phyloP scores from a whole-genome alignment of 2,113 vertebrate genomes.

The Mormyrus lacerda region DNA sequence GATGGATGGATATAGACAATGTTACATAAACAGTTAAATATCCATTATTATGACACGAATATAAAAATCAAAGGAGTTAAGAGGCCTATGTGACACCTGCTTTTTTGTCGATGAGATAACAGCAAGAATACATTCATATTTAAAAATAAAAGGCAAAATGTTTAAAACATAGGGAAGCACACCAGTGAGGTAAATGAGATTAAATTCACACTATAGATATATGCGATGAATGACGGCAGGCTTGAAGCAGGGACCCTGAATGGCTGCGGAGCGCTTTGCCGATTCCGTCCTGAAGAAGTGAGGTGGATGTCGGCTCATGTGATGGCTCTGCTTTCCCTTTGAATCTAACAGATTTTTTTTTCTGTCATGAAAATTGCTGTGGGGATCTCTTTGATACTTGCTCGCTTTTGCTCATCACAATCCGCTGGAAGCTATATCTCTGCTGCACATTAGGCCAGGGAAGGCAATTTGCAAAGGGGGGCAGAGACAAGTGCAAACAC shows the following conservation, averaged over 20 bases:
- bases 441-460: not conserved
- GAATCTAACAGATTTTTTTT: not conserved
- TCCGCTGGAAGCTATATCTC: not conserved
- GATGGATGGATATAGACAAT: not conserved
- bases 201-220: not conserved
- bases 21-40: not conserved
- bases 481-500: not conserved
- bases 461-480: not conserved
- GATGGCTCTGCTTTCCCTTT: not conserved
- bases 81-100: not conserved
- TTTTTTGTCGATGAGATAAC: not conserved
- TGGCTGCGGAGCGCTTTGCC: not conserved
- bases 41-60: not conserved
- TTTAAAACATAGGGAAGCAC: not conserved
- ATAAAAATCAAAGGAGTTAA: not conserved
- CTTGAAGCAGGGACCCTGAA: not conserved
- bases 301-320: not conserved
- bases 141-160: not conserved
- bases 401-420: not conserved
- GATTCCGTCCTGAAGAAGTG: not conserved
- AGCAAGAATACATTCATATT: not conserved
- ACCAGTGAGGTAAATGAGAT: not conserved
- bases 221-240: not conserved
- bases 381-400: not conserved
- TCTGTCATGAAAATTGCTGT: conserved; percentile 8